Evolutionary conservation across 2,888 invertebrate species (phyloP).

Genomic region (Eustalomyia histrio): DNA sequence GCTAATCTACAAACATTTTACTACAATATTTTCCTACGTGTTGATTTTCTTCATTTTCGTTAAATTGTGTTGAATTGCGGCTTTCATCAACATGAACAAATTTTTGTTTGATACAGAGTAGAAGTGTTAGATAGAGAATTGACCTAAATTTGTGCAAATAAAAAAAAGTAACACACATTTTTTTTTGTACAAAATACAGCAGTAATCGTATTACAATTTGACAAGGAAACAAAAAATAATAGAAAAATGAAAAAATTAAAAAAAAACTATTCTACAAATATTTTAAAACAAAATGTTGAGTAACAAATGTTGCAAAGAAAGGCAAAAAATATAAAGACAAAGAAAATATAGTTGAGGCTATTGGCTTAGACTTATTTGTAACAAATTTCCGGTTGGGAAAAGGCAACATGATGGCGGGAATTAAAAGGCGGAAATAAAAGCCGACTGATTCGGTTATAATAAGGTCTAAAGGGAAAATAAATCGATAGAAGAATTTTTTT

Average conservation of each 20-base stretch:
- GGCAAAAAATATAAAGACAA: no score
- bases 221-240: slow-evolving; percentile 42
- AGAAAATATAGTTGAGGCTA: no score
- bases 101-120: slow-evolving; percentile 48
- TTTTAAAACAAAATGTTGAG: neutral
- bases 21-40: neutral
- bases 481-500: no score
- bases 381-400: no score
- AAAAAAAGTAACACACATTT: slow-evolving; percentile 29
- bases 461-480: no score
- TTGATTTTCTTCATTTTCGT: slow-evolving; percentile 7
- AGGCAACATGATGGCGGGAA: no score
- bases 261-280: neutral
- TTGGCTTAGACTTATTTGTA: no score
- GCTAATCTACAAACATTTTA: no score
- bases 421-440: no score
- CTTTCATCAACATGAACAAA: slow-evolving; percentile 58
- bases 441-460: no score
- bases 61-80: slow-evolving; percentile 48
- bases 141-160: slow-evolving; percentile 53
- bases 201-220: slow-evolving; percentile 58
- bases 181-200: slow-evolving; percentile 28
- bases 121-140: slow-evolving; percentile 63
- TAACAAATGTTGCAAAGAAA: no score
- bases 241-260: neutral